Percentiles rank a stretch among this genome's conserved stretches.
These are phyloP conservation scores for Acipenser transmontanus DNA, from an alignment of 2,797 vertebrate species.

Conservation along the genomic window DNA sequence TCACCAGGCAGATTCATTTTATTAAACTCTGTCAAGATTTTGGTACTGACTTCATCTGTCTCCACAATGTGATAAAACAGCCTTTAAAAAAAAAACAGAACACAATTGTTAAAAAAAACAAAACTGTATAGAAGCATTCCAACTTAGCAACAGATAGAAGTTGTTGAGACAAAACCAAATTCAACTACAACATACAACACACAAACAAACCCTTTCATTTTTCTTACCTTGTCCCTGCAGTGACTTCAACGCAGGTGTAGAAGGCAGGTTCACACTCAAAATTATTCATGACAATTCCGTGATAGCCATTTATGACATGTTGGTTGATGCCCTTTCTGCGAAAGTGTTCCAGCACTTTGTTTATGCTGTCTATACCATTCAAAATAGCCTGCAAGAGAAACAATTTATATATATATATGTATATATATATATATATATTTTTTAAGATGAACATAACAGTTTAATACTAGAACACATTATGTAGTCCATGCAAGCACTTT, in stretches of 20 bases:
- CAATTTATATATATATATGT: too few species aligned
- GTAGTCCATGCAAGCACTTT: too few species aligned
- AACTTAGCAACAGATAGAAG: too few species aligned
- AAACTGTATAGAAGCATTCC: too few species aligned
- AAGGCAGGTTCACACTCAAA: slow-evolving; percentile 97
- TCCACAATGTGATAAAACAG: slow-evolving; percentile 98
- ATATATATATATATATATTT: too few species aligned
- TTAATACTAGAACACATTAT: too few species aligned
- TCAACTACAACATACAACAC: too few species aligned
- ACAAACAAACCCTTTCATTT: too few species aligned
- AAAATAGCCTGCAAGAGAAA: slow-evolving; percentile 75
- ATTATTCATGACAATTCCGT: slow-evolving; percentile 98
- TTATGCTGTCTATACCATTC: slow-evolving; percentile 97
- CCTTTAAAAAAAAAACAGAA: slow-evolving; percentile 43
- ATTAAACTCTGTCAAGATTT: slow-evolving; percentile 98
- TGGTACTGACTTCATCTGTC: slow-evolving; percentile 97
- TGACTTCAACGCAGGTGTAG: slow-evolving; percentile 97
- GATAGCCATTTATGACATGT: slow-evolving; percentile 92
- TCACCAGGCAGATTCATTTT: slow-evolving; percentile 99
- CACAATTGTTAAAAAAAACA: too few species aligned
- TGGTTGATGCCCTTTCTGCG: slow-evolving; percentile 96
- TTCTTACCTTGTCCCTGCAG: slow-evolving; percentile 88
- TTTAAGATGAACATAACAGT: too few species aligned
- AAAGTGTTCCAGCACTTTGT: slow-evolving; percentile 96
- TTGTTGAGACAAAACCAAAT: too few species aligned